Evolutionary conservation across 2,113 vertebrate genomes (phyloP).

Genomic region (Australoheros scitulus): DNA sequence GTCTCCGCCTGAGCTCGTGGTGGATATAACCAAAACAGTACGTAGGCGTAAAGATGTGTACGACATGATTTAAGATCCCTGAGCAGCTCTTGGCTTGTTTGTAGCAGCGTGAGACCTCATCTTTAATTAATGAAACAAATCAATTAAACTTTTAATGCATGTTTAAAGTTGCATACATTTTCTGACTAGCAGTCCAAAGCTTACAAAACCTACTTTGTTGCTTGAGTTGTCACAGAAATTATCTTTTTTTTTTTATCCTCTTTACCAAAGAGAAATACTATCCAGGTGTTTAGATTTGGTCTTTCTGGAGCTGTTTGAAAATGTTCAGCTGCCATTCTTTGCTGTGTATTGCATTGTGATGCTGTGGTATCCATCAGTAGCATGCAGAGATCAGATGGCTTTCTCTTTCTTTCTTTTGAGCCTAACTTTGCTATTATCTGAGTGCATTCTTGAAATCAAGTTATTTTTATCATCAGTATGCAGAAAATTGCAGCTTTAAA

Average conservation of each 20-base stretch:
- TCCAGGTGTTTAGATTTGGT: background rate
- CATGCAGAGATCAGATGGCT: background rate
- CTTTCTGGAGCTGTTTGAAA: background rate
- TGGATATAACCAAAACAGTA: background rate
- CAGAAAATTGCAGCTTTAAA: constrained; percentile 3
- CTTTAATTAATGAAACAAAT: accelerated
- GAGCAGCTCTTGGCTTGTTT: background rate
- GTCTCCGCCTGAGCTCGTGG: background rate
- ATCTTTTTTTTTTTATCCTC: background rate
- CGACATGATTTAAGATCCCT: background rate
- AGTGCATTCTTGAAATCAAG: too few species aligned
- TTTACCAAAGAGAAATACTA: background rate
- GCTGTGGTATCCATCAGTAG: background rate
- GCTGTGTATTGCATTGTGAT: background rate
- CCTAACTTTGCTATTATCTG: too few species aligned
- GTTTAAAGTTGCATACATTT: too few species aligned
- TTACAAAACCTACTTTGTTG: too few species aligned
- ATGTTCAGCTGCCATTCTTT: background rate
- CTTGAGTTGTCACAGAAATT: too few species aligned
- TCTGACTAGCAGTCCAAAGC: too few species aligned
- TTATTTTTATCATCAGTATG: background rate
- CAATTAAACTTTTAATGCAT: too few species aligned
- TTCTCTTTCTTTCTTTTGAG: too few species aligned
- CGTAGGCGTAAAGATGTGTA: background rate
- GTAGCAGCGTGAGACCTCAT: background rate